Conservation (phyloP, 2,113 vertebrate genomes). For the Orthonyx spaldingii region DNA sequence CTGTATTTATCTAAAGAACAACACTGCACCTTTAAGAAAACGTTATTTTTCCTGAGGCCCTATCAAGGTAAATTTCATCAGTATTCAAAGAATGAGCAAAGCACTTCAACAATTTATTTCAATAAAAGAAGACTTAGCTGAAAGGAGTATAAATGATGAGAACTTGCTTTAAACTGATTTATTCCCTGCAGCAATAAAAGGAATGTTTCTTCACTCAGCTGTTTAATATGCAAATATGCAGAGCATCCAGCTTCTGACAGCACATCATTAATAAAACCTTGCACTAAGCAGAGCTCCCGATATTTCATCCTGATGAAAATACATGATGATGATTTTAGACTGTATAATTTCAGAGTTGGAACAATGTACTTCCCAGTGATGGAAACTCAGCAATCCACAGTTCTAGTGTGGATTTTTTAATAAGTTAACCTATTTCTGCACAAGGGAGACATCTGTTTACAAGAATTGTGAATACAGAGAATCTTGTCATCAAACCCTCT, state of each 20-base stretch:
- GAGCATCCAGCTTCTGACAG: conserved; percentile 97
- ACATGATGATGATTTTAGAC: conserved; percentile 98
- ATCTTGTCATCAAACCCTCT: neutral
- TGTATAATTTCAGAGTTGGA: conserved; percentile 88
- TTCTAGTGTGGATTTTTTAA: conserved; percentile 33
- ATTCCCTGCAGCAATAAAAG: conserved; percentile 97
- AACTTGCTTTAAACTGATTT: conserved; percentile 99
- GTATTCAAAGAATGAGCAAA: conserved; percentile 88
- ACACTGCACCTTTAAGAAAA: conserved; percentile 79
- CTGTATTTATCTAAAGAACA: conserved; percentile 42
- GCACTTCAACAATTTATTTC: conserved; percentile 92
- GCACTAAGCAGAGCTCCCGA: conserved; percentile 89
- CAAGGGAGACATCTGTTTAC: neutral
- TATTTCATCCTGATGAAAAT: conserved; percentile 99
- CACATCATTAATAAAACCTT: conserved; percentile 96
- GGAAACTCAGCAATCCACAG: conserved; percentile 70
- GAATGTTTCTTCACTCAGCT: conserved; percentile 90
- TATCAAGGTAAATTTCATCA: conserved; percentile 87
- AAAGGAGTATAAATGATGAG: conserved; percentile 90
- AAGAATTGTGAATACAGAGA: neutral
- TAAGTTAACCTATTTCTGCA: conserved; percentile 27
- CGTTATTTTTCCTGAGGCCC: conserved; percentile 76
- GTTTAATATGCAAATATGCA: conserved; percentile 99
- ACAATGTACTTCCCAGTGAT: conserved; percentile 77
- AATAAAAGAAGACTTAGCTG: conserved; percentile 93